Percentiles rank a stretch among this genome's conserved stretches.
Conservation (phyloP, 2,113 vertebrate genomes). For the Sander vitreus region DNA sequence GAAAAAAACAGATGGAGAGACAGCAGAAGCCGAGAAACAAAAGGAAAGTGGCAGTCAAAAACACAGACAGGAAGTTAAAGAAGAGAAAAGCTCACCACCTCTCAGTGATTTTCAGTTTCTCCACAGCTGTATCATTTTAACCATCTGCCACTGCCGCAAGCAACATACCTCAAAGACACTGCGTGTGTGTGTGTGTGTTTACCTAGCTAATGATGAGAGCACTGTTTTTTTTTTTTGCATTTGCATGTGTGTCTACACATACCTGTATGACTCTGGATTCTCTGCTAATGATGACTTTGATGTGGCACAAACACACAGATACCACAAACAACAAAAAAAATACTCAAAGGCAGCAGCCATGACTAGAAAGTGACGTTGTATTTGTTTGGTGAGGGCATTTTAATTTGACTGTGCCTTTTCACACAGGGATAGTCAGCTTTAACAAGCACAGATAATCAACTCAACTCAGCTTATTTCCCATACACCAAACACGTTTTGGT, state of each 20-base stretch:
- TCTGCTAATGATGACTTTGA: slow-evolving; percentile 57
- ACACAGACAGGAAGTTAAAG: slow-evolving; percentile 14
- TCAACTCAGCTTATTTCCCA: slow-evolving; percentile 13
- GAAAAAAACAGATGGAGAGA: slow-evolving; percentile 1
- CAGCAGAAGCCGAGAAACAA: neutral
- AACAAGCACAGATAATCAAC: slow-evolving; percentile 41
- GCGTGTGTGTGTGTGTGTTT: slow-evolving; percentile 49
- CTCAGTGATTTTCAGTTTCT: slow-evolving; percentile 19
- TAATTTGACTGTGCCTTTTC: slow-evolving; percentile 38
- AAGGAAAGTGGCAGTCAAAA: neutral
- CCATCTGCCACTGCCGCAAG: slow-evolving; percentile 46
- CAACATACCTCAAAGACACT: slow-evolving; percentile 34
- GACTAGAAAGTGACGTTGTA: neutral
- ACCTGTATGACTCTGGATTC: slow-evolving; percentile 42
- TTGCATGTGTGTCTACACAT: slow-evolving; percentile 11
- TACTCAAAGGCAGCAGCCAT: neutral
- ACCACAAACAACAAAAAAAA: neutral
- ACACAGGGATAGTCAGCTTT: slow-evolving; percentile 13
- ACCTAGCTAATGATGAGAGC: slow-evolving; percentile 50
- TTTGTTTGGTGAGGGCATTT: slow-evolving; percentile 35
- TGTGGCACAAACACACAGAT: slow-evolving; percentile 7
- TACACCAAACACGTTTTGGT: neutral
- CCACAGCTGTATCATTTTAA: slow-evolving; percentile 49
- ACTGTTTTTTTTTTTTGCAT: neutral
- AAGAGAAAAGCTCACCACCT: slow-evolving; percentile 17